phyloP scores from a whole-genome alignment of 1,140 invertebrate species.

The Caerostris extrusa region DNA sequence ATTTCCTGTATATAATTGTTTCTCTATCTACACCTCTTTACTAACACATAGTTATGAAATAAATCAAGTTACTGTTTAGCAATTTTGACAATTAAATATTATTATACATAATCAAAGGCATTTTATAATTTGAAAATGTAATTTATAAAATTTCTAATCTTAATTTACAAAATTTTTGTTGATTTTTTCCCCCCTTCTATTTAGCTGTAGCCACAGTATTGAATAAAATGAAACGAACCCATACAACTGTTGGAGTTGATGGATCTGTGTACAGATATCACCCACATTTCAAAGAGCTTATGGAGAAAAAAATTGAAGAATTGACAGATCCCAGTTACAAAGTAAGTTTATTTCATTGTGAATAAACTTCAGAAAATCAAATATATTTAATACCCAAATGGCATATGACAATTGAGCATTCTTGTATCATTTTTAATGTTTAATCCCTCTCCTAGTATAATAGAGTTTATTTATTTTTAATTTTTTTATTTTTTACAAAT shows the following conservation, averaged over 20 bases:
- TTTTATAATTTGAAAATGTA: too few species aligned
- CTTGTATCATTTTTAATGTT: background rate
- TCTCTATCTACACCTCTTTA: too few species aligned
- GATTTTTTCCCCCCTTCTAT: background rate
- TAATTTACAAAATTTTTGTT: background rate
- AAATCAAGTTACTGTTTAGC: too few species aligned
- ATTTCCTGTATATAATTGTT: too few species aligned
- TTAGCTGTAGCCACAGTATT: conserved; percentile 84
- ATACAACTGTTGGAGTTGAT: conserved; percentile 97
- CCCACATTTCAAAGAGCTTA: conserved; percentile 97
- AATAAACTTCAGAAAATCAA: too few species aligned
- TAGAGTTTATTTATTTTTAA: too few species aligned
- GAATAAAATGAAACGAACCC: conserved; percentile 90
- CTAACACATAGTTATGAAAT: too few species aligned
- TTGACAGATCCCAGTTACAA: conserved; percentile 85
- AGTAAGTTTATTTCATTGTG: conserved; percentile 41
- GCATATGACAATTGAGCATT: too few species aligned
- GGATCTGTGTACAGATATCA: conserved; percentile 99
- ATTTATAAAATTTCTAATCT: background rate
- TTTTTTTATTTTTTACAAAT: too few species aligned
- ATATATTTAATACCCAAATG: too few species aligned
- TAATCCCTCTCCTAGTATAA: background rate
- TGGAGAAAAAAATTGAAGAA: conserved; percentile 94
- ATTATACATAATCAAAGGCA: too few species aligned
- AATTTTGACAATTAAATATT: too few species aligned